Evolutionary conservation across 1,140 invertebrate species (phyloP), one percentile per base, ranked within the genome.

Genomic region (Papilio xuthus): DNA sequence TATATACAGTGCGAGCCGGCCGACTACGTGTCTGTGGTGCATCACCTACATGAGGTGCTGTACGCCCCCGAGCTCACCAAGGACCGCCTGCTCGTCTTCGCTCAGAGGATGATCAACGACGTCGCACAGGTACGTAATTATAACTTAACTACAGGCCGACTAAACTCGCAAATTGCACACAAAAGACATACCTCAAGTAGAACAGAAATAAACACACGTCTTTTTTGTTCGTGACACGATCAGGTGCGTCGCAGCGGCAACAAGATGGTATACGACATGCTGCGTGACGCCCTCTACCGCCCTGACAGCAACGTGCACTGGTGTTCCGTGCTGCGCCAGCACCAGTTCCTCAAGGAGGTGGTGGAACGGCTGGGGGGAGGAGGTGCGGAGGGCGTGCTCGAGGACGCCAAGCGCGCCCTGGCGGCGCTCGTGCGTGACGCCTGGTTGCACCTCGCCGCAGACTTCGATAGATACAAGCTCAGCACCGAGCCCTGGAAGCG

Each of bases 21-120:
- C 50, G 97, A 98, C 85, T 98, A 97, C 88, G 94, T 95, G 7
- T 95, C 95, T 84, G 96, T 97, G 0, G 95, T 98, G 1, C 92
- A 96, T 70, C 98, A 97, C 96, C 89, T 98, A 15, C 95, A 96
- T 82, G 96, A 98, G 82, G 90, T 98, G 1, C 89, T 98, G 12
- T 97, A 96, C 83, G 87, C 96, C 6, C 95, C 96, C 15, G 94
- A 96, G 79, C 96, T 98, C 77, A 96, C 95, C 7, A 94, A 95
- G 26, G 96, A 98, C 56, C 95, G 97, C 85, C 88, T 98, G 7
- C 95, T 96, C 86, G 96, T 98, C 13, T 96, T 97, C 76, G 96
- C 96, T 6, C 95, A 96, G 73, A 97, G 97, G 91, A 95, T 97
- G 85, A 92, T 96, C 47, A 97, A 97, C 85, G 96, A 97, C 84